phyloP scores from a whole-genome alignment of 2,888 invertebrate species.

The Calameuta idolon region DNA sequence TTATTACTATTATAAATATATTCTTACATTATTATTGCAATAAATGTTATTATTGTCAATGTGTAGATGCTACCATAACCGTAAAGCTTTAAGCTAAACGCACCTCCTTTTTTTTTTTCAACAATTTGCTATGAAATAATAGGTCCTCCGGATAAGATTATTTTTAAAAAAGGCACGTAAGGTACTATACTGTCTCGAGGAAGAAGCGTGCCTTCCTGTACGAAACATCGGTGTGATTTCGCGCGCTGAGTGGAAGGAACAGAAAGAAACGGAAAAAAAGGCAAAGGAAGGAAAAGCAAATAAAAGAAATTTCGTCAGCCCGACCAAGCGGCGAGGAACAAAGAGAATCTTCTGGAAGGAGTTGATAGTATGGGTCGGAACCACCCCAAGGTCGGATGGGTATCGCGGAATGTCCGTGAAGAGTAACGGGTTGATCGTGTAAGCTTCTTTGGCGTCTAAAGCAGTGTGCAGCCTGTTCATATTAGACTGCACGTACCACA shows the following conservation, averaged over 20 bases:
- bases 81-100: background rate
- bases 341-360: conserved; percentile 14
- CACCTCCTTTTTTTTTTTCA: background rate
- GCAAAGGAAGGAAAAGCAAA: background rate
- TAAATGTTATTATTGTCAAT: conserved; percentile 41
- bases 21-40: conserved; percentile 51
- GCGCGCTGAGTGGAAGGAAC: background rate
- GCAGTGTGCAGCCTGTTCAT: conserved; percentile 11
- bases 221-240: background rate
- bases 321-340: background rate
- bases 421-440: conserved; percentile 19
- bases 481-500: background rate
- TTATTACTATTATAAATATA: conserved; percentile 50
- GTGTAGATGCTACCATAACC: background rate
- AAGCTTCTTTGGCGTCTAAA: conserved; percentile 16
- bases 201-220: background rate
- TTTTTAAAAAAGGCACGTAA: background rate
- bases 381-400: conserved; percentile 28
- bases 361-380: conserved; percentile 22
- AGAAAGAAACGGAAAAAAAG: background rate
- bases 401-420: conserved; percentile 29
- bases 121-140: background rate
- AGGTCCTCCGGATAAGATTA: background rate
- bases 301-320: background rate
- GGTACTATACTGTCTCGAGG: background rate